Percentiles rank a stretch among this genome's conserved stretches.
Evolutionary conservation across 2,797 vertebrate species (phyloP).

Genomic region (Catharus ustulatus): DNA sequence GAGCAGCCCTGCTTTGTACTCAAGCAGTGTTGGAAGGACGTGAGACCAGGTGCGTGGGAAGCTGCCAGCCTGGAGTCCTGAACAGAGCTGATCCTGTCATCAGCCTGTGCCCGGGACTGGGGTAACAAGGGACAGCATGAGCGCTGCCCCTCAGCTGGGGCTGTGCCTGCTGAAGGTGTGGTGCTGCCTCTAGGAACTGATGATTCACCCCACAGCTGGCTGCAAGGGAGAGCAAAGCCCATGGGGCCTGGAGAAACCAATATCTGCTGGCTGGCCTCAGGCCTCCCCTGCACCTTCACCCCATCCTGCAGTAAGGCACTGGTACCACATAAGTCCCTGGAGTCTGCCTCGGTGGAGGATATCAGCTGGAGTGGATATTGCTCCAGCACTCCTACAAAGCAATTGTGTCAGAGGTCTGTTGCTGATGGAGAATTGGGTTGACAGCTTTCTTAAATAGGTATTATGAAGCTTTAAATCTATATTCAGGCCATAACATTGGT

Average conservation of each 20-base stretch:
- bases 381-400: not conserved
- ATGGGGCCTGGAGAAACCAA: not conserved
- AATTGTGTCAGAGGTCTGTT: not conserved
- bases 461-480: not conserved
- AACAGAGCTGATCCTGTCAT: not conserved
- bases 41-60: not conserved
- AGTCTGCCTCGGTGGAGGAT: not conserved
- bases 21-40: not conserved
- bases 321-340: fast-evolving
- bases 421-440: not conserved
- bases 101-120: not conserved
- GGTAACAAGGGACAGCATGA: not conserved
- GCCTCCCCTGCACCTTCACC: not conserved
- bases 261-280: not conserved
- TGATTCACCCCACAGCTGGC: not conserved
- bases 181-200: not conserved
- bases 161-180: not conserved
- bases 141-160: fast-evolving
- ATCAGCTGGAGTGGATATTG: not conserved
- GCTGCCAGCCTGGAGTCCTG: not conserved
- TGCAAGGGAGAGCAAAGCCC: not conserved
- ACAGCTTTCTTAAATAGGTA: not conserved
- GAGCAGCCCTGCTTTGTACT: not conserved
- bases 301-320: not conserved
- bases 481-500: not conserved